These are phyloP conservation scores for Drosophila kohkoa DNA, from an alignment of 1,140 invertebrate genomes.

Conservation along the genomic window DNA sequence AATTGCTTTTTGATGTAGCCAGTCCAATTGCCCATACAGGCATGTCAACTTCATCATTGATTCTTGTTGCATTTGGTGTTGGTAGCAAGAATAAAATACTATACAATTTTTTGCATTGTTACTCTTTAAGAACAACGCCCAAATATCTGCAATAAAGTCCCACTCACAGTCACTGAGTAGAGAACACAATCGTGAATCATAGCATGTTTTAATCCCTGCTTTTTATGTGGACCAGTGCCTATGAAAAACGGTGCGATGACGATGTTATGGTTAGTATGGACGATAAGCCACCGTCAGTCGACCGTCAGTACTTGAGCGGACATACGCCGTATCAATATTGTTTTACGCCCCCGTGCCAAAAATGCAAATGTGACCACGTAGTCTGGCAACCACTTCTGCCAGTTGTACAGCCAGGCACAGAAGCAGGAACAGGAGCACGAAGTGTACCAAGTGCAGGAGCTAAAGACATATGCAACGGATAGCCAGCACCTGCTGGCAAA, in stretches of 20 bases:
- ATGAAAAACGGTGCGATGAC: conserved; percentile 42
- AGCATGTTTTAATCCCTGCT: conserved; percentile 66
- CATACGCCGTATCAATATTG: conserved; percentile 72
- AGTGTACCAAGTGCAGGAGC: background rate
- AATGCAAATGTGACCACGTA: conserved; percentile 66
- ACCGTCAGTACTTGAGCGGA: conserved; percentile 13
- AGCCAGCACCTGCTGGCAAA: conserved; percentile 48
- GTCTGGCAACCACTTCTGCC: conserved; percentile 31
- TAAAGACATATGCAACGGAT: conserved; percentile 14
- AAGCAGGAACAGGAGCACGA: background rate
- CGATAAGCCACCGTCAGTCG: conserved; percentile 10
- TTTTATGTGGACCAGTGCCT: conserved; percentile 57
- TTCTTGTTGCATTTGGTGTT: conserved; percentile 37
- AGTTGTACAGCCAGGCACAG: conserved; percentile 22
- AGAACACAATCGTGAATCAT: conserved; percentile 23
- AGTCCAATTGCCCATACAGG: conserved; percentile 58
- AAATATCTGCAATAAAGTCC: conserved; percentile 24
- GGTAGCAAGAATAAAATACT: conserved; percentile 25
- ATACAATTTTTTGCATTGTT: conserved; percentile 21
- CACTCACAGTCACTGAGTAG: conserved; percentile 25
- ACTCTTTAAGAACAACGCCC: conserved; percentile 50
- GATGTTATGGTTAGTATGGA: conserved; percentile 36
- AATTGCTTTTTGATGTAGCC: conserved; percentile 83
- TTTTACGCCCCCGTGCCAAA: conserved; percentile 53
- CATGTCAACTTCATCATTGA: conserved; percentile 60